Conservation (phyloP, 2,888 invertebrate species). For the Agrypnus murinus region DNA sequence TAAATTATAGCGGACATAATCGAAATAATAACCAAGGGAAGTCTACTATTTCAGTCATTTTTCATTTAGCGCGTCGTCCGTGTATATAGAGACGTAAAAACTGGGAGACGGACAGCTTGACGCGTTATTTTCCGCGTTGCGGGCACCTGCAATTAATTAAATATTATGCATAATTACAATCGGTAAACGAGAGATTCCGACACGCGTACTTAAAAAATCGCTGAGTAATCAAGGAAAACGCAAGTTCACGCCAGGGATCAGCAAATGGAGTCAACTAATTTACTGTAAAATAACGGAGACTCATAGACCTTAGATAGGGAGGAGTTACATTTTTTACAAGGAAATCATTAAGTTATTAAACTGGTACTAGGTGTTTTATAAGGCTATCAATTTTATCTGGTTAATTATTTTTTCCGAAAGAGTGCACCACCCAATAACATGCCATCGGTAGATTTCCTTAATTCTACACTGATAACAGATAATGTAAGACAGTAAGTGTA, state of each 20-base stretch:
- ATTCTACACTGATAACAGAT: too few species aligned
- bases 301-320: too few species aligned
- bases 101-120: slow-evolving; percentile 34
- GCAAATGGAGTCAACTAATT: neutral
- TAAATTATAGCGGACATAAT: slow-evolving; percentile 16
- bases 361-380: too few species aligned
- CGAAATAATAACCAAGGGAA: slow-evolving; percentile 17
- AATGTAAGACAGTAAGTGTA: too few species aligned
- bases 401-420: neutral
- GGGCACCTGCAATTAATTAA: slow-evolving; percentile 35
- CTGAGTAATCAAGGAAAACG: neutral
- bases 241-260: too few species aligned
- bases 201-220: slow-evolving; percentile 19
- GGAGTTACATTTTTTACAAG: too few species aligned
- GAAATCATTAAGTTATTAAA: slow-evolving; percentile 28
- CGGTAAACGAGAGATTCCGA: neutral
- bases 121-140: slow-evolving; percentile 34
- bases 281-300: too few species aligned
- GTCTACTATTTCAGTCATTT: slow-evolving; percentile 24
- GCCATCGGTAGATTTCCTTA: too few species aligned
- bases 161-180: slow-evolving; percentile 32
- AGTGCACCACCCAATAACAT: neutral
- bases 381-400: slow-evolving; percentile 12
- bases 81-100: slow-evolving; percentile 27
- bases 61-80: slow-evolving; percentile 12